Base-by-base conservation (phyloP, 37 sponge, comb jelly and placozoan species). In the Hormiphora californensis region DNA sequence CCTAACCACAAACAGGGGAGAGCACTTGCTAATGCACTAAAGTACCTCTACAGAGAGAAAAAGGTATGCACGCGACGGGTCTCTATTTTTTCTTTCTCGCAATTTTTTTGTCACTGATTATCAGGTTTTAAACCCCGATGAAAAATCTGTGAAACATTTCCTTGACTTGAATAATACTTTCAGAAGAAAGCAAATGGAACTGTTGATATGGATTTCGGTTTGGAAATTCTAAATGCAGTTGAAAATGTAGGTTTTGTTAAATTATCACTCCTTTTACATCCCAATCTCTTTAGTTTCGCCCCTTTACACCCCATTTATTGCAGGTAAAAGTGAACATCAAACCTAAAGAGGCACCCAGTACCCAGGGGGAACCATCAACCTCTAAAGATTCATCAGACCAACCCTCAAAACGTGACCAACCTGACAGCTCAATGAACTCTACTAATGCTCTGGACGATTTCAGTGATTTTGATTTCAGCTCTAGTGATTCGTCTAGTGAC, bases 391-490 rank as follows among this genome's bases (percentile, higher is more conserved):
- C n/a, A n/a, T n/a, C n/a, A n/a, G n/a, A n/a, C n/a, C n/a, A n/a
- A n/a, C n/a, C n/a, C n/a, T n/a, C n/a, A n/a, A n/a, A n/a, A n/a
- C n/a, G n/a, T n/a, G n/a, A n/a, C n/a, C n/a, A n/a, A n/a, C n/a
- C n/a, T n/a, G n/a, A n/a, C n/a, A n/a, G n/a, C n/a, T n/a, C n/a
- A n/a, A n/a, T n/a, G n/a, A n/a, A n/a, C n/a, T n/a, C n/a, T n/a
- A n/a, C 44, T 39, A 38, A 65, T 2, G 38, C 4, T 9, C 46
- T 43, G 27, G 44, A 37, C 25, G 17, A 23, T 4, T 73, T 73
- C 81, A 73, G 81, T 40, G 81, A 73, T 46, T 73, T 73, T 30
- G 81, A n/a, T 40, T 73, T 73, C 46, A 40, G 46, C 23, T 73
- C 81, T 28, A 11, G 46, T 21, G 41, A 46, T 46, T 40, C 81